Evolutionary conservation across 2,797 vertebrate genomes (phyloP).

Genomic region (Pachyuromys duprasi): DNA sequence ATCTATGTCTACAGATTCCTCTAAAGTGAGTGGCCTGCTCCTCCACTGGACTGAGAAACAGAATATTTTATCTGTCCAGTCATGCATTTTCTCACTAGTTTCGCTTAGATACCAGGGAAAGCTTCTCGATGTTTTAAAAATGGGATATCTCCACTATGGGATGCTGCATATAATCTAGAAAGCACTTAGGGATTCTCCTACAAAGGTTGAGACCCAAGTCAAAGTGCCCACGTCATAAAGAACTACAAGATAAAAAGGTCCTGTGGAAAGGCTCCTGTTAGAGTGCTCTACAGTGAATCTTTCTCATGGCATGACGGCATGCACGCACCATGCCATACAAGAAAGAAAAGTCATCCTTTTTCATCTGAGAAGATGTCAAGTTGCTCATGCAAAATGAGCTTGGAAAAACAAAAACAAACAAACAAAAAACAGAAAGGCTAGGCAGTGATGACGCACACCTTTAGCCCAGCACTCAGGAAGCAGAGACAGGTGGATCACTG

Average conservation of each 20-base stretch:
- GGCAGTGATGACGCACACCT: too few species aligned
- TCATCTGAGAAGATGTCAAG: conserved; percentile 20
- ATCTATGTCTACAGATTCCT: not conserved
- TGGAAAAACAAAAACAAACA: not conserved
- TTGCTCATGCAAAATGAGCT: conserved; percentile 2
- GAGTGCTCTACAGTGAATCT: not conserved
- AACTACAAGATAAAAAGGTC: not conserved
- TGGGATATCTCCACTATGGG: not conserved
- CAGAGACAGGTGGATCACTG: too few species aligned
- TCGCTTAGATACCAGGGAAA: not conserved
- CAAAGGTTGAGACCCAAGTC: conserved; percentile 8
- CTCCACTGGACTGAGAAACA: not conserved
- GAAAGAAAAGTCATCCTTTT: not conserved
- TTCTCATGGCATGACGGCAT: not conserved
- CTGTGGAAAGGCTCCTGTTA: conserved; percentile 17
- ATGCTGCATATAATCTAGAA: not conserved
- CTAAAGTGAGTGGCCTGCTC: not conserved
- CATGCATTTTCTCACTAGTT: conserved; percentile 1
- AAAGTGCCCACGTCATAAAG: not conserved
- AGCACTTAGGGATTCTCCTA: not conserved
- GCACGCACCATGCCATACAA: not conserved
- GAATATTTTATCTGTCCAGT: not conserved
- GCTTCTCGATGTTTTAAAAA: conserved; percentile 5
- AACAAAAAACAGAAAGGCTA: too few species aligned
- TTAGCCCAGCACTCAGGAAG: too few species aligned